Percentiles rank a stretch among this genome's conserved stretches.
Conservation (phyloP, 2,797 vertebrate species). For the Alosa sapidissima region DNA sequence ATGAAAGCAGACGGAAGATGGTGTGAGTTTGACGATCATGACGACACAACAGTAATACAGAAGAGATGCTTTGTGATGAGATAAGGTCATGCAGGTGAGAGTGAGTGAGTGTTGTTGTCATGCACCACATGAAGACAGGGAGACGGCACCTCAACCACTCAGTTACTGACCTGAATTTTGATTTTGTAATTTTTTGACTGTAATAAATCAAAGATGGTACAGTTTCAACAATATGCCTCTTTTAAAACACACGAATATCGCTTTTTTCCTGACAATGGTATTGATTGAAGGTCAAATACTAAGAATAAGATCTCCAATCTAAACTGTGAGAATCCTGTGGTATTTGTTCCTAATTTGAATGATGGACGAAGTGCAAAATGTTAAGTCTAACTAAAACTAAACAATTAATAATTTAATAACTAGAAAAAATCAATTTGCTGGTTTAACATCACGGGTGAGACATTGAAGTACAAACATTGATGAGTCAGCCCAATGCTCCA, state of each 20-base stretch:
- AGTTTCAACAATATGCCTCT: constrained; percentile 13
- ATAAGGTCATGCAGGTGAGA: constrained; percentile 22
- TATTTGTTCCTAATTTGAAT: not conserved
- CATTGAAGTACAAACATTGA: no score
- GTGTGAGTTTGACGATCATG: not conserved
- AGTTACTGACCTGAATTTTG: constrained; percentile 94
- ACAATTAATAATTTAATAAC: no score
- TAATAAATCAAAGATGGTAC: constrained; percentile 70
- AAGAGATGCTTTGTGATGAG: constrained; percentile 24
- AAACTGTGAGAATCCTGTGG: not conserved
- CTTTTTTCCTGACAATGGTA: not conserved
- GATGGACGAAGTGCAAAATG: no score
- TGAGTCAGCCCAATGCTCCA: no score
- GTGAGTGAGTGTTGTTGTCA: not conserved
- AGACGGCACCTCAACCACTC: constrained; percentile 29
- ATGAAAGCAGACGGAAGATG: not conserved
- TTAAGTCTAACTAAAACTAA: no score
- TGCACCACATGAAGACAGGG: not conserved
- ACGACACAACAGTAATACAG: not conserved
- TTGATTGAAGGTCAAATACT: not conserved
- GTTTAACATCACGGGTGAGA: no score
- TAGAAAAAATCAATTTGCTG: no score
- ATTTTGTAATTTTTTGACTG: constrained; percentile 96
- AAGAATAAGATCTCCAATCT: not conserved
- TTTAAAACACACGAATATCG: not conserved